These are phyloP conservation scores for Dipodomys stephensi DNA, from an alignment of 2,113 vertebrate species.

Conservation along the genomic window DNA sequence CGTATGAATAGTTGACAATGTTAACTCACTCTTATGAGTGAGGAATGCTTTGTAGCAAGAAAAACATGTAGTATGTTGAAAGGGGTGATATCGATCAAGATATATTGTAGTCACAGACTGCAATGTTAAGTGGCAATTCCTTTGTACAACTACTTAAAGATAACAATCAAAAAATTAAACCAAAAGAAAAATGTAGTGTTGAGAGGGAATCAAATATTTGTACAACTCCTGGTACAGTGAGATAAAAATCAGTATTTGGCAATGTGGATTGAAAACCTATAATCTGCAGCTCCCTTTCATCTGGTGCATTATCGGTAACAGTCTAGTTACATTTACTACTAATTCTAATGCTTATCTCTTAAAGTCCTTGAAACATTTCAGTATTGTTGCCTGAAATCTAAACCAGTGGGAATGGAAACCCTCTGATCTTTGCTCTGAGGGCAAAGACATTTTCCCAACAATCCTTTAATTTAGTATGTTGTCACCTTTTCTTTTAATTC, in stretches of 20 bases:
- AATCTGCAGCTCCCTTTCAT: neutral
- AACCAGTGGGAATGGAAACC: neutral
- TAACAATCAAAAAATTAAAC: too few species aligned
- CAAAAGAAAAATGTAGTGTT: neutral
- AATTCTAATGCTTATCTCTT: neutral
- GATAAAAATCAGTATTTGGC: neutral
- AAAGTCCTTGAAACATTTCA: neutral
- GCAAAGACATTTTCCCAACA: neutral
- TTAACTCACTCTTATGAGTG: neutral
- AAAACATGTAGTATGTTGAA: neutral
- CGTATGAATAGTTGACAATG: neutral
- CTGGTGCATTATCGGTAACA: neutral
- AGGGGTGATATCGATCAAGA: too few species aligned
- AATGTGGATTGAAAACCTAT: neutral
- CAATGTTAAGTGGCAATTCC: too few species aligned
- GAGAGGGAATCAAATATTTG: neutral
- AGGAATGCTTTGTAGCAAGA: neutral
- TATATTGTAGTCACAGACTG: too few species aligned
- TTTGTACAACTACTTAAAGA: too few species aligned
- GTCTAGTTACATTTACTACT: neutral
- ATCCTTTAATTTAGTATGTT: constrained; percentile 22
- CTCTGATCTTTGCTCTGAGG: constrained; percentile 25
- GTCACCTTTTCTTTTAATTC: neutral
- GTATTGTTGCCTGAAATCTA: neutral
- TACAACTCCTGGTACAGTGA: neutral